Evolutionary conservation across 2,888 invertebrate species (phyloP).

Genomic region (Diarsia dahlii): DNA sequence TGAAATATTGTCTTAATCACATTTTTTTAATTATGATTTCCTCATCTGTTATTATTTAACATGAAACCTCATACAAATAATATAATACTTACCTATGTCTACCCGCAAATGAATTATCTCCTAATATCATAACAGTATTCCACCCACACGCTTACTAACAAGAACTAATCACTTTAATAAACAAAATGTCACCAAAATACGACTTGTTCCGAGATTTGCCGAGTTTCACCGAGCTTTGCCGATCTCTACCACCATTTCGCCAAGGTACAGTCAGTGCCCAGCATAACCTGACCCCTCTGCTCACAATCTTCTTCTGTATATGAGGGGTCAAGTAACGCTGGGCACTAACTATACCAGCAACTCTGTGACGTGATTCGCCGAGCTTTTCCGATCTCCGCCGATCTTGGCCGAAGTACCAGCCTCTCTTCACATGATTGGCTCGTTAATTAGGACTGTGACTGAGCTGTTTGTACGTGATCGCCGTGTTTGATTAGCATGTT

Average conservation of each 20-base stretch:
- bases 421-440: constrained; percentile 51
- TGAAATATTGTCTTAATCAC: too few species aligned
- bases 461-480: constrained; percentile 57
- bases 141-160: not conserved
- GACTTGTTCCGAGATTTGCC: not conserved
- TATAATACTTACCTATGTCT: too few species aligned
- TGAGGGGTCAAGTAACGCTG: too few species aligned
- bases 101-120: not conserved
- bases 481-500: constrained; percentile 45
- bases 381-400: not conserved
- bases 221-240: constrained; percentile 15
- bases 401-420: not conserved
- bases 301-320: too few species aligned
- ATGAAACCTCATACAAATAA: too few species aligned
- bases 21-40: too few species aligned
- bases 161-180: constrained; percentile 32
- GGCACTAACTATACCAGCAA: not conserved
- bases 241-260: not conserved
- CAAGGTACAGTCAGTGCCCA: not conserved
- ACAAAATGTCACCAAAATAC: constrained; percentile 27
- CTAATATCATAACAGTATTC: not conserved
- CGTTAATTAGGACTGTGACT: constrained; percentile 61
- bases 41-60: too few species aligned
- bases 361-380: constrained; percentile 24
- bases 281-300: too few species aligned